Conservation (phyloP, 2,797 vertebrate species). For the Luscinia luscinia region DNA sequence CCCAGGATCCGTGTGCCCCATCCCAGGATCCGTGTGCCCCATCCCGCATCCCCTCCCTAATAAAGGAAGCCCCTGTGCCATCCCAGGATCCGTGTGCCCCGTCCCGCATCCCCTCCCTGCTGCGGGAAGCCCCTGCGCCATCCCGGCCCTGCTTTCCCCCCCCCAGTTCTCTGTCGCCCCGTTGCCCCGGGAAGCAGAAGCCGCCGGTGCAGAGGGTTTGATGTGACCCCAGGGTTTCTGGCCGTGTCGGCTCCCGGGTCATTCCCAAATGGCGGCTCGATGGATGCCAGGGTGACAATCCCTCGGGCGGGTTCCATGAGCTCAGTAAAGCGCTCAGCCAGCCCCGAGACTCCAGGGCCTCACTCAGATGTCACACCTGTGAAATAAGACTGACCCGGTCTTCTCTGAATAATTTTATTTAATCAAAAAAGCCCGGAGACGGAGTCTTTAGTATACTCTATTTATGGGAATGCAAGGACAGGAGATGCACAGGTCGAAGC, state of each 20-base stretch:
- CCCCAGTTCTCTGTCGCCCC: background rate
- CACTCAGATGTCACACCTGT: fast-evolving
- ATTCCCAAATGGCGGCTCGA: background rate
- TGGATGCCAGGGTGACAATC: background rate
- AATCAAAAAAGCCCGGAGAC: constrained; percentile 63
- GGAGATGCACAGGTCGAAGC: constrained; percentile 74
- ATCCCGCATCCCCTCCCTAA: too few relatives aligned
- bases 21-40: too few relatives aligned
- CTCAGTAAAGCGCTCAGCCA: fast-evolving
- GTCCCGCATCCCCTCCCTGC: background rate
- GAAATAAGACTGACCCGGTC: background rate
- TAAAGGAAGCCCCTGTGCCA: too few relatives aligned
- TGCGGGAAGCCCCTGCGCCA: background rate
- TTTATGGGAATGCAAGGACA: constrained; percentile 77
- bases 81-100: too few relatives aligned
- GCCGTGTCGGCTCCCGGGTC: background rate
- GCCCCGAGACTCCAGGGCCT: background rate
- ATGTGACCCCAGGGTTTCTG: background rate
- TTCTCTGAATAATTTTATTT: constrained; percentile 61
- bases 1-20: background rate
- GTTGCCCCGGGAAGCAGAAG: background rate
- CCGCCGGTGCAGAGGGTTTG: background rate
- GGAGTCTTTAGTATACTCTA: constrained; percentile 59
- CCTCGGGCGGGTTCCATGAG: too few relatives aligned
- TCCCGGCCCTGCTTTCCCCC: background rate